These are phyloP conservation scores for Sinocyclocheilus anophthalmus DNA, from an alignment of 2,113 vertebrate genomes.

Conservation along the genomic window DNA sequence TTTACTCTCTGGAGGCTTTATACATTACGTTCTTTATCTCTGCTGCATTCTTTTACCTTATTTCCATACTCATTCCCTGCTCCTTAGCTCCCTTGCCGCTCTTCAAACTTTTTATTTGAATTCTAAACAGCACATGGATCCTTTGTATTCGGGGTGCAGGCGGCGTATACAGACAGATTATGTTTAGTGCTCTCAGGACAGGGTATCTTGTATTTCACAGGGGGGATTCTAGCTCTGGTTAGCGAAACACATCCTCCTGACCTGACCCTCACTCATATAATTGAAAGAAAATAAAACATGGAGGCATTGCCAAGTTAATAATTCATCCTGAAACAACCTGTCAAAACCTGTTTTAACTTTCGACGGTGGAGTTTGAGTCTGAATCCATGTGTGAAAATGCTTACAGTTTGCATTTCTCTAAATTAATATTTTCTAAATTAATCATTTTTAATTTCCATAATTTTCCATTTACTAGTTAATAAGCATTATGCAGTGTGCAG, in stretches of 20 bases:
- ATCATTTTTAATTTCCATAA: not conserved
- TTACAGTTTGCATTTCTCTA: not conserved
- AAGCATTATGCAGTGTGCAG: not conserved
- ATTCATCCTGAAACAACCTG: not conserved
- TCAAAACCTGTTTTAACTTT: not conserved
- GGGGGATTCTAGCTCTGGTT: constrained; percentile 47
- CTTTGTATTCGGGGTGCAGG: constrained; percentile 67
- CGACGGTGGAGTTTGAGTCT: not conserved
- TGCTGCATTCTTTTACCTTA: constrained; percentile 67
- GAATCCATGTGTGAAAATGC: not conserved
- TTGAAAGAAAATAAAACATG: constrained; percentile 20
- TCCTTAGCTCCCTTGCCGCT: constrained; percentile 55
- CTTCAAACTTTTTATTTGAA: constrained; percentile 74
- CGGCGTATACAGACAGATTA: constrained; percentile 51
- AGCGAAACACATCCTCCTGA: constrained; percentile 39
- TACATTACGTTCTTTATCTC: constrained; percentile 70
- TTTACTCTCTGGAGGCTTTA: constrained; percentile 59
- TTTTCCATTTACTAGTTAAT: not conserved
- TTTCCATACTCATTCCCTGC: constrained; percentile 74
- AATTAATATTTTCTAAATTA: not conserved
- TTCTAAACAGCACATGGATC: constrained; percentile 68
- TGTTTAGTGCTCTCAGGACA: constrained; percentile 6
- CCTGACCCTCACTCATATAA: constrained; percentile 19
- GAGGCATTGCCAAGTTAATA: constrained; percentile 19
- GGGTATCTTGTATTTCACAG: constrained; percentile 15